These are phyloP conservation scores for Microcebus lehilahytsara DNA, from an alignment of 2,113 vertebrate genomes.

Conservation along the genomic window DNA sequence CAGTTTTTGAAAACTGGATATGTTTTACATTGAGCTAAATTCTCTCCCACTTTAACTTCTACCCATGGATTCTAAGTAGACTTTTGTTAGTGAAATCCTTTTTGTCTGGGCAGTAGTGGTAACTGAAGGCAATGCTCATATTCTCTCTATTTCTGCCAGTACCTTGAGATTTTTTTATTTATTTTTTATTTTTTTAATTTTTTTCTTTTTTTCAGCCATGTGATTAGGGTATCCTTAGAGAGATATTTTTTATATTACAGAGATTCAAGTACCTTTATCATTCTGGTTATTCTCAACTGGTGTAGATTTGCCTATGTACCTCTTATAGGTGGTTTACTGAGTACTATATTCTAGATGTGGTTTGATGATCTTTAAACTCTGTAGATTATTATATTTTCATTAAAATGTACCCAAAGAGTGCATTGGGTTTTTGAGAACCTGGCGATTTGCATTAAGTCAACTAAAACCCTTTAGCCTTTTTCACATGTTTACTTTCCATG, in stretches of 20 bases:
- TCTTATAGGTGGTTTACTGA: not conserved
- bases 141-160: conserved; percentile 1
- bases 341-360: not conserved
- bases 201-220: no score
- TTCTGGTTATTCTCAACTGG: not conserved
- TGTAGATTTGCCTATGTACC: not conserved
- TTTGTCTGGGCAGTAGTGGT: not conserved
- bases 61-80: not conserved
- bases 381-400: conserved; percentile 2
- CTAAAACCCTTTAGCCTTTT: conserved; percentile 18
- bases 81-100: not conserved
- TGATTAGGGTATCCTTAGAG: no score
- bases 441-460: not conserved
- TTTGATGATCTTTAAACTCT: not conserved
- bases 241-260: conserved; percentile 19
- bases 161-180: conserved; percentile 7
- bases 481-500: not conserved
- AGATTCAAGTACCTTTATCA: not conserved
- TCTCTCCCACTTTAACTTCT: not conserved
- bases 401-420: conserved; percentile 7
- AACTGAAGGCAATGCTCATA: not conserved
- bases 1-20: conserved; percentile 41
- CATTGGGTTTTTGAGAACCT: conserved; percentile 29
- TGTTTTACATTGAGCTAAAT: conserved; percentile 42
- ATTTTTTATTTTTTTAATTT: no score